These are phyloP conservation scores for Solea solea DNA, from an alignment of 2,113 vertebrate species.

Conservation along the genomic window DNA sequence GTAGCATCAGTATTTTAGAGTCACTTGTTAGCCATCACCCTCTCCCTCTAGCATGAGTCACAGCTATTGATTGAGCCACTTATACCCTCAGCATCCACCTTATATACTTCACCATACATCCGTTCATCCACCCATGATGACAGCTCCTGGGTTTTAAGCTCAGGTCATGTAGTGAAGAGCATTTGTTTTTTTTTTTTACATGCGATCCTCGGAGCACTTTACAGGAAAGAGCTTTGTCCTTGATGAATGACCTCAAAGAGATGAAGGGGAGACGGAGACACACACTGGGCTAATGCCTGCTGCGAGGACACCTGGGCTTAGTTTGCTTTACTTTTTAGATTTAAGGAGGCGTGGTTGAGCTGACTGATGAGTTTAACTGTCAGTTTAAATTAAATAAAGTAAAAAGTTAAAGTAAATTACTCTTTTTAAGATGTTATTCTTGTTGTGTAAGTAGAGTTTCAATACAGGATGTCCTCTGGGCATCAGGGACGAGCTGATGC, in stretches of 20 bases:
- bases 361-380: background rate
- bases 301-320: slow-evolving; percentile 4
- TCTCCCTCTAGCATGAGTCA: background rate
- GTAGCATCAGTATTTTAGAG: background rate
- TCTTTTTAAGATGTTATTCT: no score
- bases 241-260: slow-evolving; percentile 12
- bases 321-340: background rate
- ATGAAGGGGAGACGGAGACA: background rate
- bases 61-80: slow-evolving; percentile 23
- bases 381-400: no score
- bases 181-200: no score
- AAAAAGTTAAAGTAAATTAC: no score
- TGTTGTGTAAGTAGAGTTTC: no score
- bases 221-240: slow-evolving; percentile 27
- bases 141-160: background rate
- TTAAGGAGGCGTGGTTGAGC: background rate
- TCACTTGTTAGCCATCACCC: background rate
- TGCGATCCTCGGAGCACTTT: slow-evolving; percentile 38
- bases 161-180: slow-evolving; percentile 10
- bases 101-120: background rate
- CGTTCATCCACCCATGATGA: slow-evolving; percentile 3
- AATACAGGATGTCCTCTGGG: no score
- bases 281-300: background rate
- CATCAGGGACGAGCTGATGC: no score
- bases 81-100: slow-evolving; percentile 16